A percentile compares a stretch with the other conserved stretches of the same genome.
phyloP scores from a whole-genome alignment of 2,888 invertebrate species.

The Ochropleura leucogaster region DNA sequence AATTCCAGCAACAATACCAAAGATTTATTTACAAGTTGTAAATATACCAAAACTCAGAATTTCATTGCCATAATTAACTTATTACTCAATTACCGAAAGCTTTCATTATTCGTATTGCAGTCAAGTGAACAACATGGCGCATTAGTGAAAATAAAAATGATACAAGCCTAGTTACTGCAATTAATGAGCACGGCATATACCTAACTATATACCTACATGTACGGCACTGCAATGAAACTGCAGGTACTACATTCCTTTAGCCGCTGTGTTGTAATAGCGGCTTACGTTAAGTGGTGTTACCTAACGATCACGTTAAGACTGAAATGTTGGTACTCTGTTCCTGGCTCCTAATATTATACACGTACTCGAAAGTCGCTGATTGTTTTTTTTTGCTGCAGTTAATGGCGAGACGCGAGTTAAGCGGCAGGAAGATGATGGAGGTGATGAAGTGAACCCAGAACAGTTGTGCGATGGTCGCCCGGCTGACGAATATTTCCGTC shows the following conservation, averaged over 20 bases:
- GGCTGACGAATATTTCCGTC: conserved; percentile 97
- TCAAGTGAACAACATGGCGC: conserved; percentile 19
- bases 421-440: conserved; percentile 93
- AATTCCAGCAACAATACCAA: conserved; percentile 41
- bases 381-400: conserved; percentile 69
- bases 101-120: conserved; percentile 31
- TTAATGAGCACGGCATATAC: conserved; percentile 72
- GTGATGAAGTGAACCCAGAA: conserved; percentile 92
- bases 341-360: conserved; percentile 36
- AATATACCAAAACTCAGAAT: conserved; percentile 25
- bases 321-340: conserved; percentile 43
- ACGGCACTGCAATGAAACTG: conserved; percentile 78
- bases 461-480: conserved; percentile 97
- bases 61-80: conserved; percentile 13
- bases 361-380: conserved; percentile 9
- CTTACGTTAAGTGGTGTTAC: conserved; percentile 86
- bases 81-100: conserved; percentile 19
- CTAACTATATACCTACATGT: conserved; percentile 44
- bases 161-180: conserved; percentile 60
- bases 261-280: conserved; percentile 84
- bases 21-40: neutral
- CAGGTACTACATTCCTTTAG: conserved; percentile 80
- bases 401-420: conserved; percentile 88
- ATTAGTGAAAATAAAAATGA: conserved; percentile 38
- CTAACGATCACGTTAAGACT: conserved; percentile 77